These are phyloP conservation scores for Drosophila mimetica DNA, from an alignment of 2,888 invertebrate genomes.

Conservation along the genomic window DNA sequence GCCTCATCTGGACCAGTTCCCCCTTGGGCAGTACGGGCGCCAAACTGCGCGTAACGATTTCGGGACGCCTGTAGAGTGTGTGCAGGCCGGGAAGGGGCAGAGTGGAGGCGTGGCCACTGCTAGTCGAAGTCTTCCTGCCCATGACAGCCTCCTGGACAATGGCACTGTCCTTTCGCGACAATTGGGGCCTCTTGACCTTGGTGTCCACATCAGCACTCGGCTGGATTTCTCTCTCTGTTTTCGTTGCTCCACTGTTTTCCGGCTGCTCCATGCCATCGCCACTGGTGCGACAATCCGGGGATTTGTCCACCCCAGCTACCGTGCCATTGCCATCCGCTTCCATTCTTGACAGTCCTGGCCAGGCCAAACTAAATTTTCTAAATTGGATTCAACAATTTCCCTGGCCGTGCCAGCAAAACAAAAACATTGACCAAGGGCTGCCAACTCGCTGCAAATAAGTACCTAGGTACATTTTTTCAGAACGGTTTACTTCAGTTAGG, in stretches of 20 bases:
- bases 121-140: conserved; percentile 48
- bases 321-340: conserved; percentile 27
- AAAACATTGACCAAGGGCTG: conserved; percentile 50
- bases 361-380: conserved; percentile 1
- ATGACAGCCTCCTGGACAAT: conserved; percentile 65
- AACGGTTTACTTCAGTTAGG: background rate
- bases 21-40: conserved; percentile 86
- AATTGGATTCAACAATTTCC: conserved; percentile 17
- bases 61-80: conserved; percentile 76
- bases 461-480: background rate
- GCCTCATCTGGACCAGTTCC: conserved; percentile 87
- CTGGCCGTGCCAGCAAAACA: conserved; percentile 66
- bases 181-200: conserved; percentile 53
- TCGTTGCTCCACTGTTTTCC: conserved; percentile 64
- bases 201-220: conserved; percentile 18
- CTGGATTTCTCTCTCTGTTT: conserved; percentile 57
- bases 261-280: conserved; percentile 92
- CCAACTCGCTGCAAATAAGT: conserved; percentile 28
- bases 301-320: conserved; percentile 24
- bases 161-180: conserved; percentile 71
- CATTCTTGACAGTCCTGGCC: conserved; percentile 41
- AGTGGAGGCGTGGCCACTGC: conserved; percentile 6
- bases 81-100: conserved; percentile 78
- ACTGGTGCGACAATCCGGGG: conserved; percentile 86
- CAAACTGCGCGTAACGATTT: conserved; percentile 75